Base-by-base conservation (phyloP, 2,113 vertebrate species). In the Aptenodytes patagonicus region DNA sequence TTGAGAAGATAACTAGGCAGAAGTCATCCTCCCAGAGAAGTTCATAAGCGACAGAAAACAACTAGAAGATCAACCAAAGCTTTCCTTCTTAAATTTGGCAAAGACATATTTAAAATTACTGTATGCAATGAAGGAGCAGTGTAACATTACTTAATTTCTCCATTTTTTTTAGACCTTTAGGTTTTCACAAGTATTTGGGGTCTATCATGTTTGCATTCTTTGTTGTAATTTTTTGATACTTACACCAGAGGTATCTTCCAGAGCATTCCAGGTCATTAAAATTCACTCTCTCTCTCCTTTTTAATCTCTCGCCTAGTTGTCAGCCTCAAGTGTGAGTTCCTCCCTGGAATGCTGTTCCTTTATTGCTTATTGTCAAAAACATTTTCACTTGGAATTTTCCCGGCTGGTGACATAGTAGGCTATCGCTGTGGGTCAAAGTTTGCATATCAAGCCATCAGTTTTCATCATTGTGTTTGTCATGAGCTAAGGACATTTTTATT, bases 271-370 rank as follows among this genome's bases (percentile, higher is more conserved):
- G 83, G 87, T 89, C 92, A 93, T 95, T 92, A 54, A 93, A 95
- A 96, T 95, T 88, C 93, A 77, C 58, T 86, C 49, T 61, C 76
- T 64, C 90, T 51, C 60, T 75, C n/a, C 61, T 55, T 95, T 95
- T 89, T 82, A 90, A 97, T 95, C 89, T 84, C 91, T 76, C 0
- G 13, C 95, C 65, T 90, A 87, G 86, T 85, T 94, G 90, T 89
- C 72, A 91, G 82, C 83, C 72, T 94, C 71, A 69, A 95, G 81
- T 52, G 70, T n/a, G 60, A 61, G 77, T 81, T 97, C 97, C 96
- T 98, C 86, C 91, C 83, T 96, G 97, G 97, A 98, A 98, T 96
- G 97, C 68, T 46, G 57, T 54, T 95, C 92, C 92, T 97, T 97
- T 96, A 91, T 97, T 97, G 95, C 97, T 95, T 90, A 52, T 90